Evolutionary conservation across 2,888 invertebrate genomes (phyloP).

Genomic region (Helicoverpa assulta): DNA sequence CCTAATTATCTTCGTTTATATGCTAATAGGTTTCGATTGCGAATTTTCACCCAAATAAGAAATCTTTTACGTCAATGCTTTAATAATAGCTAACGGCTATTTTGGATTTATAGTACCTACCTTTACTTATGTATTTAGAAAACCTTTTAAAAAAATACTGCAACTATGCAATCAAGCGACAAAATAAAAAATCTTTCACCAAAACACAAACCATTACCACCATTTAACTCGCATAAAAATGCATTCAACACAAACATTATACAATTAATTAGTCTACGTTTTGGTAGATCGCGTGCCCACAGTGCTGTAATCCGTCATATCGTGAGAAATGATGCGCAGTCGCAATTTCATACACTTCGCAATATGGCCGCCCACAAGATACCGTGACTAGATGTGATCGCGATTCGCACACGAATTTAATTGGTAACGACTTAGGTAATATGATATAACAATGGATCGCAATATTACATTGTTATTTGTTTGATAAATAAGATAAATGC

Average conservation of each 20-base stretch:
- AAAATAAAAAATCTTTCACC: too few relatives aligned
- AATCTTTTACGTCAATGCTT: background rate
- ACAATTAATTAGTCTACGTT: conserved; percentile 61
- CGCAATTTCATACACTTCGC: conserved; percentile 40
- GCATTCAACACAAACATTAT: conserved; percentile 44
- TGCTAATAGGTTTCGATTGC: conserved; percentile 36
- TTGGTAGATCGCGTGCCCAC: conserved; percentile 62
- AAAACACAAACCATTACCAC: background rate
- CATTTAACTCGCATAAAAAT: conserved; percentile 22
- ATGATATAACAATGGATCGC: conserved; percentile 62
- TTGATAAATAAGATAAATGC: conserved; percentile 53
- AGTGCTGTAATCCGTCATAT: conserved; percentile 52
- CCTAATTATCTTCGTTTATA: conserved; percentile 29
- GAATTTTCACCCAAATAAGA: conserved; percentile 34
- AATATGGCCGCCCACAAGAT: conserved; percentile 47
- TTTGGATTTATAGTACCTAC: too few relatives aligned
- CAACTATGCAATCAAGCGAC: too few relatives aligned
- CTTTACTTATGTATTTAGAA: too few relatives aligned
- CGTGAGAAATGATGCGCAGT: conserved; percentile 65
- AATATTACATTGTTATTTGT: conserved; percentile 48
- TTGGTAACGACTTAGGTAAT: conserved; percentile 61
- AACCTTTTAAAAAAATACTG: too few relatives aligned
- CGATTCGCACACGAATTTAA: conserved; percentile 59
- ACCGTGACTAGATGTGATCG: conserved; percentile 53
- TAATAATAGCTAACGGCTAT: too few relatives aligned